phyloP scores from a whole-genome alignment of 1,140 invertebrate species.

The Plectrocnemia conspersa region DNA sequence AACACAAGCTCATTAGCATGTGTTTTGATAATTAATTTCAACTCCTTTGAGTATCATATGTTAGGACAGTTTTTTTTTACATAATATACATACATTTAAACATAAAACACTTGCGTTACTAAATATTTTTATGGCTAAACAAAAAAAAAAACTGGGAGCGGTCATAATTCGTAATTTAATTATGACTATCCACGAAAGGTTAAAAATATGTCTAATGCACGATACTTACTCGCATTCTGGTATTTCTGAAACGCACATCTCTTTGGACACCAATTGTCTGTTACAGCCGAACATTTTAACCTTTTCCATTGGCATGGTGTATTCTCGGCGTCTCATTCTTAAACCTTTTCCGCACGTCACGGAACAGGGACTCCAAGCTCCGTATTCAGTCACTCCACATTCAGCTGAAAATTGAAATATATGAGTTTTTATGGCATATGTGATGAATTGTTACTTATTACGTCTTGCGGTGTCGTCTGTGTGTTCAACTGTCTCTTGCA shows the following conservation, averaged over 20 bases:
- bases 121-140: too few species aligned
- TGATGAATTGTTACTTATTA: slow-evolving; percentile 41
- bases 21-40: too few species aligned
- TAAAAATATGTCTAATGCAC: too few species aligned
- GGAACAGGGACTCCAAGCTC: slow-evolving; percentile 74
- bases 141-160: too few species aligned
- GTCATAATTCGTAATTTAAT: too few species aligned
- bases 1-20: too few species aligned
- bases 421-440: too few species aligned
- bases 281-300: slow-evolving; percentile 73
- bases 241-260: slow-evolving; percentile 75
- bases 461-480: slow-evolving; percentile 66
- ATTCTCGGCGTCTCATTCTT: slow-evolving; percentile 71
- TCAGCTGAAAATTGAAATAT: slow-evolving; percentile 55
- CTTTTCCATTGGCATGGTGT: slow-evolving; percentile 66
- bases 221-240: slow-evolving; percentile 65
- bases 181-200: too few species aligned
- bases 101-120: too few species aligned
- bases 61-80: too few species aligned
- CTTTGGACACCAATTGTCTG: slow-evolving; percentile 76
- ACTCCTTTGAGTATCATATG: too few species aligned
- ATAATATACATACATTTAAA: too few species aligned
- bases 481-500: slow-evolving; percentile 65
- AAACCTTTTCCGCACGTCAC: slow-evolving; percentile 86
- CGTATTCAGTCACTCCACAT: slow-evolving; percentile 71